phyloP scores from a whole-genome alignment of 2,888 invertebrate species.

The Microctonus aethiopoides region DNA sequence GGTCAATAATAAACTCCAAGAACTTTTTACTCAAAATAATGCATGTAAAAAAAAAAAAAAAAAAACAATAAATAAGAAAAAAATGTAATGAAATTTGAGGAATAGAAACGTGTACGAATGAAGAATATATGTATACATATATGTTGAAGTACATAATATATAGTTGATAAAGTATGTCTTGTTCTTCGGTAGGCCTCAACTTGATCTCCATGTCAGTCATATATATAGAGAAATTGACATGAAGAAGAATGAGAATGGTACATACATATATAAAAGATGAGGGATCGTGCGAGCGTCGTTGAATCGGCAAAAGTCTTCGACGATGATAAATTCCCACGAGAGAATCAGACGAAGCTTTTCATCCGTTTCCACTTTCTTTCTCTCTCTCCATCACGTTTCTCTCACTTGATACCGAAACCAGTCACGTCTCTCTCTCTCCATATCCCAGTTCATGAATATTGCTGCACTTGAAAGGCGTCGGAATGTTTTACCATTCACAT shows the following conservation, averaged over 20 bases:
- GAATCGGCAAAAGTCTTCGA: neutral
- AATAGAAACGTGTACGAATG: no score
- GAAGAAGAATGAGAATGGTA: neutral
- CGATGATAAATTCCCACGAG: constrained; percentile 1
- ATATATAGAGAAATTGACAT: neutral
- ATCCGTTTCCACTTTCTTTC: neutral
- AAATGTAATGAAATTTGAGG: no score
- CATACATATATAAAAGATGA: no score
- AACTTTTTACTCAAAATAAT: neutral
- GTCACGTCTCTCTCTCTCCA: neutral
- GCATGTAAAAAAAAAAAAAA: no score
- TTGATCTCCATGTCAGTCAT: neutral
- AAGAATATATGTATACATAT: no score
- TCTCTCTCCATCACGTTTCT: neutral
- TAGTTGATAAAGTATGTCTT: neutral
- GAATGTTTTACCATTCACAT: neutral
- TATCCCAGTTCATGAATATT: constrained; percentile 8
- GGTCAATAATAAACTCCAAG: neutral
- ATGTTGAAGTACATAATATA: no score
- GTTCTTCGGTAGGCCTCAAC: neutral
- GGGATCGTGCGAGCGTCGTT: neutral
- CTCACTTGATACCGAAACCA: constrained; percentile 5
- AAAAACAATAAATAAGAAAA: no score
- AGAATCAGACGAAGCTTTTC: neutral
- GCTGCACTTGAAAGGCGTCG: neutral